Percentiles rank a stretch among this genome's conserved stretches.
Conservation (phyloP, 2,888 invertebrate species). For the Halictus quadricinctus region DNA sequence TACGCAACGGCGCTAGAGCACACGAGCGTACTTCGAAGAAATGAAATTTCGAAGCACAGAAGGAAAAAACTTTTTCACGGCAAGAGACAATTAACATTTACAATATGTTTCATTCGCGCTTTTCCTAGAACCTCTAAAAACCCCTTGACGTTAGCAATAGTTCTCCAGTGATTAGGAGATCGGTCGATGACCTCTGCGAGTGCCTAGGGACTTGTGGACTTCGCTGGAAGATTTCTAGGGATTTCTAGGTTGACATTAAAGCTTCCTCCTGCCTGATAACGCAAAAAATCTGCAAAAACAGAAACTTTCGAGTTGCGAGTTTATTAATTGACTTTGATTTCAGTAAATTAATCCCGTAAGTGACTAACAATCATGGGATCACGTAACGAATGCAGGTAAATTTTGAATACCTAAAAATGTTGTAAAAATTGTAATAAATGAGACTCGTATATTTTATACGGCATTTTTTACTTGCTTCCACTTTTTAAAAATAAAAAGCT, state of each 20-base stretch:
- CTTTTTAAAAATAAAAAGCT: too few relatives aligned
- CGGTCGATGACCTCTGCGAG: not conserved
- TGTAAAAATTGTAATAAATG: too few relatives aligned
- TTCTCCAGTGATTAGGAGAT: not conserved
- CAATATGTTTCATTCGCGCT: not conserved
- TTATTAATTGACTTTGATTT: not conserved
- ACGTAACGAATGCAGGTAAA: too few relatives aligned
- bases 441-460: too few relatives aligned
- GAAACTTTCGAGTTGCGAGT: not conserved
- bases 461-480: too few relatives aligned
- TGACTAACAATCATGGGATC: too few relatives aligned
- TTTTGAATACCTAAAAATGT: too few relatives aligned
- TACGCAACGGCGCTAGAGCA: constrained; percentile 34
- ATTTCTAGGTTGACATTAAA: not conserved
- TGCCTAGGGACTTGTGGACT: not conserved
- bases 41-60: not conserved
- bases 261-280: not conserved
- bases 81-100: not conserved
- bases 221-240: not conserved
- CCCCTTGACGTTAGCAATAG: not conserved
- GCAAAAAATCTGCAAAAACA: not conserved
- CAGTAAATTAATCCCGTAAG: not conserved
- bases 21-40: not conserved
- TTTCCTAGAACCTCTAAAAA: not conserved
- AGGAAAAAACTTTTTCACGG: not conserved